Percentiles rank a stretch among this genome's conserved stretches.
phyloP scores from a whole-genome alignment of 2,797 vertebrate genomes.

The Amblyopsis hoosieri region DNA sequence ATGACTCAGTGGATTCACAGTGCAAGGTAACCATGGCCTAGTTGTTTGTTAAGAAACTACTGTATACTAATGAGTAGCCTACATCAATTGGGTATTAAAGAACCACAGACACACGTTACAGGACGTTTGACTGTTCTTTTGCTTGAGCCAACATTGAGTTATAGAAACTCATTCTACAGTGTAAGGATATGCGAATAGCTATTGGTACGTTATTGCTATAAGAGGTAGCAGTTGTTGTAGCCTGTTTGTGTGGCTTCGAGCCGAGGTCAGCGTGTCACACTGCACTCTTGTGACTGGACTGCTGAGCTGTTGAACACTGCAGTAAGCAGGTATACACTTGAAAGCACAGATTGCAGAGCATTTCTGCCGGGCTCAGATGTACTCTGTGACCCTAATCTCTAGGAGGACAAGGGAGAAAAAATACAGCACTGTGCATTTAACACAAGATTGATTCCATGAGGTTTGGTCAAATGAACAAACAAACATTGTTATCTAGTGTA shows the following conservation, averaged over 20 bases:
- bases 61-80: neutral
- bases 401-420: too few relatives aligned
- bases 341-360: slow-evolving; percentile 9
- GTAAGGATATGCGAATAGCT: slow-evolving; percentile 26
- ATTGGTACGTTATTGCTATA: neutral
- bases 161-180: slow-evolving; percentile 19
- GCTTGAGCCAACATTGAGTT: too few relatives aligned
- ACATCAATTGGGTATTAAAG: too few relatives aligned
- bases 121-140: too few relatives aligned
- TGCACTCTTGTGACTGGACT: slow-evolving; percentile 62
- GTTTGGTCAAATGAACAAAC: too few relatives aligned
- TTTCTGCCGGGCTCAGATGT: slow-evolving; percentile 23
- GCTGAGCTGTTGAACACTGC: slow-evolving; percentile 28
- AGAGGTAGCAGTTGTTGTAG: neutral
- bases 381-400: neutral
- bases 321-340: slow-evolving; percentile 38
- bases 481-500: neutral
- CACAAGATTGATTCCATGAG: neutral
- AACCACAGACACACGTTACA: too few relatives aligned
- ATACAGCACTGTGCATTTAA: too few relatives aligned
- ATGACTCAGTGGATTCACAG: slow-evolving; percentile 82
- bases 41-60: slow-evolving; percentile 23
- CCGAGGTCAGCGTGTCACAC: slow-evolving; percentile 61
- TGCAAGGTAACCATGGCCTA: slow-evolving; percentile 54
- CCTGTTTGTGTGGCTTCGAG: slow-evolving; percentile 25